phyloP scores from a whole-genome alignment of 2,113 vertebrate genomes.

The Paraplagusia blochii region DNA sequence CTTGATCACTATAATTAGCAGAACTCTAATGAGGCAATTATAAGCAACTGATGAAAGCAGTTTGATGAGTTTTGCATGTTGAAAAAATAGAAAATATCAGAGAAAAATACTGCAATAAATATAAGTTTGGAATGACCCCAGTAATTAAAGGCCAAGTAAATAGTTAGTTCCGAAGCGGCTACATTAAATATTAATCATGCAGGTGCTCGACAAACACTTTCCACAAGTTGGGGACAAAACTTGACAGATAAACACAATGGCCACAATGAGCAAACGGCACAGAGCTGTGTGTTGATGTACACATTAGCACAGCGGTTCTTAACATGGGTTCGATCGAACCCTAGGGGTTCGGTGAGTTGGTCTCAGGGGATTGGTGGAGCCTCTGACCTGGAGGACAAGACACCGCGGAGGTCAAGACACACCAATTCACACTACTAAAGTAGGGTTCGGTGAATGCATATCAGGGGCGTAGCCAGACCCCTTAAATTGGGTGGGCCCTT shows the following conservation, averaged over 20 bases:
- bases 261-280: background rate
- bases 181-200: conserved; percentile 70
- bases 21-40: conserved; percentile 79
- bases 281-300: conserved; percentile 26
- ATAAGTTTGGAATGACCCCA: conserved; percentile 63
- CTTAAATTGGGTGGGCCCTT: too few relatives aligned
- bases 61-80: conserved; percentile 64
- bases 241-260: conserved; percentile 22
- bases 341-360: too few relatives aligned
- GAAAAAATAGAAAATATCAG: conserved; percentile 54
- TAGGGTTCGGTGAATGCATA: too few relatives aligned
- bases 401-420: too few relatives aligned
- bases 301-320: too few relatives aligned
- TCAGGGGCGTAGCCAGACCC: too few relatives aligned
- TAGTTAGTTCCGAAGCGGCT: conserved; percentile 54
- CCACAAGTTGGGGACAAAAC: conserved; percentile 48
- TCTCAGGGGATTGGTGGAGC: too few relatives aligned
- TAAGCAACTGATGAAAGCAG: conserved; percentile 70
- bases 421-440: too few relatives aligned
- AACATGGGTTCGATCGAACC: too few relatives aligned
- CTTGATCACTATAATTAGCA: conserved; percentile 77
- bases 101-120: conserved; percentile 54
- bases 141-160: conserved; percentile 67
- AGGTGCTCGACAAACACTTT: conserved; percentile 58
- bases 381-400: too few relatives aligned